phyloP scores from a whole-genome alignment of 2,113 vertebrate species.

The Leucoraja erinaceus region DNA sequence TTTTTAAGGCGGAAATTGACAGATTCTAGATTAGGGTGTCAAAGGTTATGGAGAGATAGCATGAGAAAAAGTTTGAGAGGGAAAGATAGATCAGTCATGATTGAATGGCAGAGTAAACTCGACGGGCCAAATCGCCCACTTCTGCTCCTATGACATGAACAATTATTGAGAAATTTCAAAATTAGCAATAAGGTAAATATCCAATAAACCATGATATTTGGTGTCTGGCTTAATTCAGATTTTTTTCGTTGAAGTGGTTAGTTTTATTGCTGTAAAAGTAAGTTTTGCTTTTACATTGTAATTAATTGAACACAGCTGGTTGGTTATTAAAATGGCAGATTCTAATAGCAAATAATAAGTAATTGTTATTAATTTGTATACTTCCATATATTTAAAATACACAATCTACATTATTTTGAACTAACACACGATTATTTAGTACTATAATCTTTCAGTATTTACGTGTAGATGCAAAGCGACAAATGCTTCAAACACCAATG shows the following conservation, averaged over 20 bases:
- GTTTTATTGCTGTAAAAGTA: not conserved
- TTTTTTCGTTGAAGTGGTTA: not conserved
- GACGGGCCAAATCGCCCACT: too few relatives aligned
- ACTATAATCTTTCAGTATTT: not conserved
- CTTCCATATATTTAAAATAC: not conserved
- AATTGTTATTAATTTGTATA: not conserved
- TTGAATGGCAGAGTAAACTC: too few relatives aligned
- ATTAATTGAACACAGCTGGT: not conserved
- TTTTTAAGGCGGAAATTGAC: too few relatives aligned
- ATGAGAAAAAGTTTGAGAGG: too few relatives aligned
- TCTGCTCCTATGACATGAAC: too few relatives aligned
- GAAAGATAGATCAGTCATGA: too few relatives aligned
- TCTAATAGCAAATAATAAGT: not conserved
- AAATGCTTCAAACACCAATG: too few relatives aligned
- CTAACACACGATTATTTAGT: not conserved
- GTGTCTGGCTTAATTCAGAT: not conserved
- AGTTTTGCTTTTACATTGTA: not conserved
- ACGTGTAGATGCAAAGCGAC: too few relatives aligned
- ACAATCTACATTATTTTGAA: not conserved
- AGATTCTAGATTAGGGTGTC: too few relatives aligned
- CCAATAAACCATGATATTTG: not conserved
- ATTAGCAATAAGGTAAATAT: not conserved
- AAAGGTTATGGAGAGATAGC: too few relatives aligned
- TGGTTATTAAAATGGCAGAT: not conserved
- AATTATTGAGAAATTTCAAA: not conserved